Percentiles rank a stretch among this genome's conserved stretches.
Conservation (phyloP, 2,113 vertebrate genomes). For the Brachionichthys hirsutus region DNA sequence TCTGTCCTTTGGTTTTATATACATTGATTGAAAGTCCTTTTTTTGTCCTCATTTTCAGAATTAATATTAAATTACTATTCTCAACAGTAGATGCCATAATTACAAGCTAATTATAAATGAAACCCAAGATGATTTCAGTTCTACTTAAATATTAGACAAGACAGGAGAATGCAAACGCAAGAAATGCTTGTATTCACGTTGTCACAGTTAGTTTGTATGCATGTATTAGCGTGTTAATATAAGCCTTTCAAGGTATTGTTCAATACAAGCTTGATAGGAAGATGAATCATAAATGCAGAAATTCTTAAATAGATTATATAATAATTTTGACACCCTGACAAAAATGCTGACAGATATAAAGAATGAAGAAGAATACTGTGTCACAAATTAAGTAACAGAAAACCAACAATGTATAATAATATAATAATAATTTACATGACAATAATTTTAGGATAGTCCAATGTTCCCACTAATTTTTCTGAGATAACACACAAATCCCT, state of each 20-base stretch:
- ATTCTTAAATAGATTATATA: not conserved
- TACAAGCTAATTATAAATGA: not conserved
- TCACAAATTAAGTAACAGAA: not conserved
- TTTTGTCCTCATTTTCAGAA: not conserved
- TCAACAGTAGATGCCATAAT: slow-evolving; percentile 54
- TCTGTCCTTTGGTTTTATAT: too few species aligned
- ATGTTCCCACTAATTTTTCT: too few species aligned
- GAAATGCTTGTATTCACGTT: not conserved
- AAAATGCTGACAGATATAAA: slow-evolving; percentile 1
- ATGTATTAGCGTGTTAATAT: not conserved
- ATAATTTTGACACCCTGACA: not conserved
- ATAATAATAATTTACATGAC: not conserved
- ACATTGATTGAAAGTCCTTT: too few species aligned
- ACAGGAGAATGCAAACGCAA: not conserved
- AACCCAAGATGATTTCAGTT: not conserved
- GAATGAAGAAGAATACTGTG: not conserved
- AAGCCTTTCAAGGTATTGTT: not conserved
- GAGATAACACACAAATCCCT: too few species aligned
- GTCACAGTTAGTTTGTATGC: not conserved
- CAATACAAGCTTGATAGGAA: not conserved
- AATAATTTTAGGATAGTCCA: not conserved
- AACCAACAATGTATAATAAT: not conserved
- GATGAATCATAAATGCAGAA: not conserved
- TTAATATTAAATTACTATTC: slow-evolving; percentile 5
- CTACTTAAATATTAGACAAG: not conserved